Conservation (phyloP, 2,888 invertebrate species). For the Sturmia bella region DNA sequence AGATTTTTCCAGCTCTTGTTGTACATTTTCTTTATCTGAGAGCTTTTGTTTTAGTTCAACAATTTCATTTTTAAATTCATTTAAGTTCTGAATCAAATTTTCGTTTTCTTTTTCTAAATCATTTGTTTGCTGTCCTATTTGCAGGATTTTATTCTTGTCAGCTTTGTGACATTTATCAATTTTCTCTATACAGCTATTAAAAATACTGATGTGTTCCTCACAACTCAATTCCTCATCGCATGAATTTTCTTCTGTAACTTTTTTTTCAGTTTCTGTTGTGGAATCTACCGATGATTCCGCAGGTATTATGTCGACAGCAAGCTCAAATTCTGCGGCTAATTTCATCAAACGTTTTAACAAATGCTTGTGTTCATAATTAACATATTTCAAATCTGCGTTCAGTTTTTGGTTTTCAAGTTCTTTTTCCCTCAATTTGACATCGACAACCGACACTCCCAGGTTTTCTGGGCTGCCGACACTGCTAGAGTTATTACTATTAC, state of each 20-base stretch:
- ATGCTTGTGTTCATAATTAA: conserved; percentile 71
- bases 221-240: conserved; percentile 18
- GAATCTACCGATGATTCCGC: conserved; percentile 47
- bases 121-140: conserved; percentile 63
- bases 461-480: conserved; percentile 78
- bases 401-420: conserved; percentile 77
- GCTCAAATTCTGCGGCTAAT: conserved; percentile 68
- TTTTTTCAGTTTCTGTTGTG: conserved; percentile 56
- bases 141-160: conserved; percentile 64
- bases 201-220: conserved; percentile 71
- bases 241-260: conserved; percentile 45
- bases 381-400: conserved; percentile 71
- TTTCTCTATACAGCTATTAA: conserved; percentile 74
- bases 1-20: conserved; percentile 55
- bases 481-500: conserved; percentile 70
- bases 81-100: conserved; percentile 51
- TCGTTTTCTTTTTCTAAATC: conserved; percentile 64
- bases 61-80: conserved; percentile 53
- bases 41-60: conserved; percentile 51
- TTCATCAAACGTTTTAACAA: conserved; percentile 71
- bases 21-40: conserved; percentile 51
- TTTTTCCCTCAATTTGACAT: conserved; percentile 80
- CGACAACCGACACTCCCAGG: conserved; percentile 79
- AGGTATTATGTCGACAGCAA: conserved; percentile 40
- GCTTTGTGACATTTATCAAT: conserved; percentile 71